Evolutionary conservation across 2,888 invertebrate genomes (phyloP).

Genomic region (Ectemnius cavifrons): DNA sequence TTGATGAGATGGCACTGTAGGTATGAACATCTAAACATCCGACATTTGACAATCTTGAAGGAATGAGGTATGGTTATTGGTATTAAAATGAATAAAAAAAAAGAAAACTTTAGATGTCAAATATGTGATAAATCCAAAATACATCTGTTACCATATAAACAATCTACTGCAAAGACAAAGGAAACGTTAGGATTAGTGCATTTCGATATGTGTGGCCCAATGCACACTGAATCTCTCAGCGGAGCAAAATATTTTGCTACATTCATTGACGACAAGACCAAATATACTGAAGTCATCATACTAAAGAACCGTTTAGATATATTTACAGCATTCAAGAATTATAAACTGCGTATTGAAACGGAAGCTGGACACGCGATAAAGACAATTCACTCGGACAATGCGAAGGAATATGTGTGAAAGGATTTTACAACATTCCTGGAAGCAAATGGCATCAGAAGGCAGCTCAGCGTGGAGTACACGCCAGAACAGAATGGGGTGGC

Average conservation of each 20-base stretch:
- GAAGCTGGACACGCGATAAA: slow-evolving; percentile 38
- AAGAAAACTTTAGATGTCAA: slow-evolving; percentile 12
- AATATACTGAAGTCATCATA: slow-evolving; percentile 20
- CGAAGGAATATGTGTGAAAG: slow-evolving; percentile 36
- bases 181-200: slow-evolving; percentile 42
- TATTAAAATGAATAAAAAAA: slow-evolving; percentile 21
- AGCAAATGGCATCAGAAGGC: slow-evolving; percentile 33
- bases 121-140: slow-evolving; percentile 37
- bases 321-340: slow-evolving; percentile 35
- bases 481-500: slow-evolving; percentile 65
- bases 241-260: background rate
- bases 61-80: slow-evolving; percentile 37
- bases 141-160: slow-evolving; percentile 31
- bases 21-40: slow-evolving; percentile 48
- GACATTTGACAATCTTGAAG: slow-evolving; percentile 43
- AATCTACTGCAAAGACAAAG: background rate
- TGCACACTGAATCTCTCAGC: background rate
- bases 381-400: slow-evolving; percentile 40
- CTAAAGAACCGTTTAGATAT: slow-evolving; percentile 29
- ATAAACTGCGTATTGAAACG: slow-evolving; percentile 34
- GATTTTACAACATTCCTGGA: slow-evolving; percentile 30
- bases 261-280: background rate
- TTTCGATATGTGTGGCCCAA: slow-evolving; percentile 45
- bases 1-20: slow-evolving; percentile 46
- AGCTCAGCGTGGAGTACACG: slow-evolving; percentile 55